A percentile compares a stretch with the other conserved stretches of the same genome.
Evolutionary conservation across 2,888 invertebrate genomes (phyloP).

Genomic region (Xestia c-nigrum): DNA sequence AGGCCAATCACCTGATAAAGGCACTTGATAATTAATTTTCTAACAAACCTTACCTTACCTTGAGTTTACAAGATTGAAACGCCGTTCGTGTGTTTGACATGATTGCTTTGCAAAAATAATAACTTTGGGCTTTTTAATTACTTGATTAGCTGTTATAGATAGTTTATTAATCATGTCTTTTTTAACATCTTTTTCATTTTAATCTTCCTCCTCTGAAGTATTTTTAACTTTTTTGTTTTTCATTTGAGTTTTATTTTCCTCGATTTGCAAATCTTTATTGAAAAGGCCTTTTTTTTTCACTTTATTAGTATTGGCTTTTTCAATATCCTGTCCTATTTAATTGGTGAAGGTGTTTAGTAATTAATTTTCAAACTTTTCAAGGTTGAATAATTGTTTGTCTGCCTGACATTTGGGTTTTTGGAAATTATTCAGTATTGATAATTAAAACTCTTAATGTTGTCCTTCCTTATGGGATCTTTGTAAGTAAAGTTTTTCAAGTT

Average conservation of each 20-base stretch:
- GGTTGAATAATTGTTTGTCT: slow-evolving; percentile 16
- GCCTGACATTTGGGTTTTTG: slow-evolving; percentile 11
- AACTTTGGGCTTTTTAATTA: slow-evolving; percentile 28
- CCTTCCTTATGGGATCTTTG: slow-evolving; percentile 8
- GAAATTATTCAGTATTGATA: slow-evolving; percentile 27
- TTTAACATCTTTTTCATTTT: slow-evolving; percentile 12
- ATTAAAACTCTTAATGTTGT: slow-evolving; percentile 15
- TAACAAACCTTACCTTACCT: slow-evolving; percentile 75
- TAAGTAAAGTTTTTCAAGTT: slow-evolving; percentile 8
- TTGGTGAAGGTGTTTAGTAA: slow-evolving; percentile 22
- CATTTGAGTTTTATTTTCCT: background rate
- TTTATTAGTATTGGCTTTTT: slow-evolving; percentile 25
- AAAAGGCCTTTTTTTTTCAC: slow-evolving; percentile 4
- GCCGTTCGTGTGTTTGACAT: slow-evolving; percentile 54
- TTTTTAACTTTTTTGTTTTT: slow-evolving; percentile 2
- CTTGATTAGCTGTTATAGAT: slow-evolving; percentile 28
- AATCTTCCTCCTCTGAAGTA: slow-evolving; percentile 14
- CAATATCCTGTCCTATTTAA: slow-evolving; percentile 5
- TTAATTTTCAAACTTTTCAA: slow-evolving; percentile 14
- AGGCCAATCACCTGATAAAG: slow-evolving; percentile 81
- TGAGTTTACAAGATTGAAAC: slow-evolving; percentile 69
- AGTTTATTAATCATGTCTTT: slow-evolving; percentile 20
- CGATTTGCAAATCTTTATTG: background rate
- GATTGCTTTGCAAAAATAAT: slow-evolving; percentile 54
- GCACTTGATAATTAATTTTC: slow-evolving; percentile 86